Percentiles rank a stretch among this genome's conserved stretches.
phyloP scores from a whole-genome alignment of 2,888 invertebrate genomes.

The Diarsia brunnea region DNA sequence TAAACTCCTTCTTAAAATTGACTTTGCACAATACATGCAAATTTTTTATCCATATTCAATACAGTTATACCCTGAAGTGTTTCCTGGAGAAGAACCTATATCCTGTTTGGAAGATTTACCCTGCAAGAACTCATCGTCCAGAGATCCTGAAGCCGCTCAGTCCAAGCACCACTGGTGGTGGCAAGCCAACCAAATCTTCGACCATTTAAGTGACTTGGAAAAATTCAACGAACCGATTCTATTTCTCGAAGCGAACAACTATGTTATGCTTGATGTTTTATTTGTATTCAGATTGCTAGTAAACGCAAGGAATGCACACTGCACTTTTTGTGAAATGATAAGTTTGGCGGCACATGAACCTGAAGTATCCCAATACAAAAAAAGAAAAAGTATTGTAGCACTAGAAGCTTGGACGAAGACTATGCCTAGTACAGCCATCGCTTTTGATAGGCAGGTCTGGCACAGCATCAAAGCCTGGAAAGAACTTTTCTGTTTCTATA shows the following conservation, averaged over 20 bases:
- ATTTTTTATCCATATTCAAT: constrained; percentile 73
- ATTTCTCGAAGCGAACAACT: constrained; percentile 71
- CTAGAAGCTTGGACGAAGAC: constrained; percentile 64
- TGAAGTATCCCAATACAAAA: constrained; percentile 54
- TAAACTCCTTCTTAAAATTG: constrained; percentile 50
- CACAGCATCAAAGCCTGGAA: constrained; percentile 66
- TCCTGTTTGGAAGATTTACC: constrained; percentile 65
- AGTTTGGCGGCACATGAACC: constrained; percentile 70
- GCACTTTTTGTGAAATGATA: constrained; percentile 73
- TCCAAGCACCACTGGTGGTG: constrained; percentile 80
- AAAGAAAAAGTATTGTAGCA: constrained; percentile 51
- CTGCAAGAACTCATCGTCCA: constrained; percentile 59
- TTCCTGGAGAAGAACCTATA: constrained; percentile 73
- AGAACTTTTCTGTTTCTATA: constrained; percentile 72
- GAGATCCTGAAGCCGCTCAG: constrained; percentile 69
- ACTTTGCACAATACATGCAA: constrained; percentile 63
- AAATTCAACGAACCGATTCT: constrained; percentile 66
- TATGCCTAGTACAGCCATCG: constrained; percentile 66
- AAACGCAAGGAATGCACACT: constrained; percentile 51
- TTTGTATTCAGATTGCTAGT: constrained; percentile 68
- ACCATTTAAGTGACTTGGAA: constrained; percentile 63
- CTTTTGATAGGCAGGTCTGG: constrained; percentile 76
- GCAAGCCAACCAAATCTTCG: constrained; percentile 76
- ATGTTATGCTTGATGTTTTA: constrained; percentile 73
- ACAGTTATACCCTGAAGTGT: constrained; percentile 73